Conservation (phyloP, 2,888 invertebrate species). For the Leistus spinibarbis region DNA sequence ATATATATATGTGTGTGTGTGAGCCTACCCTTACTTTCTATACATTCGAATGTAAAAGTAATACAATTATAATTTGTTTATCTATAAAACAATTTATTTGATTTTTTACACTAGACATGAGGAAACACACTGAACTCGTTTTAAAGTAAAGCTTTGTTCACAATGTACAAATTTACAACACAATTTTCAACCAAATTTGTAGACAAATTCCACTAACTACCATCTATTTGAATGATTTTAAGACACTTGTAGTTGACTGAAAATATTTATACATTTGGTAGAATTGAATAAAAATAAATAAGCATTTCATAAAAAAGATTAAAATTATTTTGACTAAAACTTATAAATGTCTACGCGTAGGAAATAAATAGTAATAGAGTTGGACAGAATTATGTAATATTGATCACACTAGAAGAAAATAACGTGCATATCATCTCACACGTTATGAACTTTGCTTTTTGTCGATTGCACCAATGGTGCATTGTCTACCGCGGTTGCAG, state of each 20-base stretch:
- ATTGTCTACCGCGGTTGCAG: background rate
- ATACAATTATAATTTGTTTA: slow-evolving; percentile 4
- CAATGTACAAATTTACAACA: slow-evolving; percentile 37
- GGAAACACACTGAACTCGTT: slow-evolving; percentile 14
- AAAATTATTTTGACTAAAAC: slow-evolving; percentile 17
- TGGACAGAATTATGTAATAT: slow-evolving; percentile 1
- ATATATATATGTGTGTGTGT: no score
- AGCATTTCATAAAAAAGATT: slow-evolving; percentile 13
- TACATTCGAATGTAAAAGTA: no score
- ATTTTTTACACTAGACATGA: slow-evolving; percentile 20
- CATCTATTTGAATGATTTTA: slow-evolving; percentile 5
- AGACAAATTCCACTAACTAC: slow-evolving; percentile 15
- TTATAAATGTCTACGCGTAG: slow-evolving; percentile 15
- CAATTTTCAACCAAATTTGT: slow-evolving; percentile 14
- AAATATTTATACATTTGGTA: slow-evolving; percentile 17
- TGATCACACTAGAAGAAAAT: background rate
- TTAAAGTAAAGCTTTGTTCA: slow-evolving; percentile 11
- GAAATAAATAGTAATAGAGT: slow-evolving; percentile 10
- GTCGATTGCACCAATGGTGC: slow-evolving; percentile 9
- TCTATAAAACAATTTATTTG: slow-evolving; percentile 30
- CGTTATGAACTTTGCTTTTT: slow-evolving; percentile 35
- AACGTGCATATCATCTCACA: slow-evolving; percentile 14
- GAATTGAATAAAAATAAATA: slow-evolving; percentile 7
- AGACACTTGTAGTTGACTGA: slow-evolving; percentile 36
- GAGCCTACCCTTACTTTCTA: no score